Conservation (phyloP, 2,888 invertebrate species). For the Allophyes oxyacanthae region DNA sequence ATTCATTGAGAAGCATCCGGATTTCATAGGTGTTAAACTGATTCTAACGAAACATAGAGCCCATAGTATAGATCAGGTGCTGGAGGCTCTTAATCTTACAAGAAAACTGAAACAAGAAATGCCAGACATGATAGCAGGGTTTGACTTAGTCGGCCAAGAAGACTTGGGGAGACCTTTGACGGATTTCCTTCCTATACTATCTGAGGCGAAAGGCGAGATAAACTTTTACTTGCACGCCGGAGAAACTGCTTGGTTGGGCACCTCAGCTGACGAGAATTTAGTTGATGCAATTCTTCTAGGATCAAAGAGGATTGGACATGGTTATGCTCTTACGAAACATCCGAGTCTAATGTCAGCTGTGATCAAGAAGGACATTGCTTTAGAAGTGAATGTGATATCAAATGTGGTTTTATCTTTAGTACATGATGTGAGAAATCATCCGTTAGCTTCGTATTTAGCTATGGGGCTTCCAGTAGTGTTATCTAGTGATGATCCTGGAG, state of each 20-base stretch:
- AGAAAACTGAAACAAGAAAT: conserved; percentile 80
- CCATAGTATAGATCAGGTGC: conserved; percentile 72
- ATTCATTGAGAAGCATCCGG: conserved; percentile 90
- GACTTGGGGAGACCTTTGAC: conserved; percentile 91
- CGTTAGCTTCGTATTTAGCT: conserved; percentile 91
- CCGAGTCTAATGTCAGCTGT: conserved; percentile 90
- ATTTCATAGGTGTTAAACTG: conserved; percentile 91
- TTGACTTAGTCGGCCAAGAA: conserved; percentile 95
- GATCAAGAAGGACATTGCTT: conserved; percentile 90
- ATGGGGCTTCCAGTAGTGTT: conserved; percentile 92
- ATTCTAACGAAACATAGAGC: conserved; percentile 86
- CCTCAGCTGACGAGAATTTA: conserved; percentile 92
- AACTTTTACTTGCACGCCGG: conserved; percentile 94
- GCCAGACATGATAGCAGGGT: conserved; percentile 93
- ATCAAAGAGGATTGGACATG: conserved; percentile 94
- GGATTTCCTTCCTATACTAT: conserved; percentile 89
- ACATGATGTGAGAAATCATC: conserved; percentile 93
- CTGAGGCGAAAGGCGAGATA: conserved; percentile 84
- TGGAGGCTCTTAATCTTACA: conserved; percentile 75
- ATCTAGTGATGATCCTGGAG: conserved; percentile 94
- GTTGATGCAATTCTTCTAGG: conserved; percentile 93
- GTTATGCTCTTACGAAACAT: conserved; percentile 93
- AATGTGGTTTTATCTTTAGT: conserved; percentile 93
- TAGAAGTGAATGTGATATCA: conserved; percentile 95
- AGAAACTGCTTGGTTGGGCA: conserved; percentile 93